These are phyloP conservation scores for Ephydatia muelleri DNA, from an alignment of 37 sponge, comb jelly and placozoan species.

Conservation along the genomic window DNA sequence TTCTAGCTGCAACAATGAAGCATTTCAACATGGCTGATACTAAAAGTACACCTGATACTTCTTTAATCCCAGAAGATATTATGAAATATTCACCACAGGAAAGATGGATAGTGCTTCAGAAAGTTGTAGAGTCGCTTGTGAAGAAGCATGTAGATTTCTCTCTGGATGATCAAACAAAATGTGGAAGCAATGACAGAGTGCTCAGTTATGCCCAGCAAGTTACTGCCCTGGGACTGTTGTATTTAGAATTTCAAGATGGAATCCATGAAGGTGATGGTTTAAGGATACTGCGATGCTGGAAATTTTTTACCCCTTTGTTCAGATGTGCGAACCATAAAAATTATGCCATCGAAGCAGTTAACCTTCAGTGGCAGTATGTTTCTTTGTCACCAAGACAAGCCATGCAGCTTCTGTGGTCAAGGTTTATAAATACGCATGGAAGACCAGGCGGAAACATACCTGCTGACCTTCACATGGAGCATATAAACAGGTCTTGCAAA, in stretches of 20 bases:
- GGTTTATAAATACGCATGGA: constrained; percentile 49
- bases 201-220: not conserved
- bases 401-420: constrained; percentile 36
- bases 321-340: too few species aligned
- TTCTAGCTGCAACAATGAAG: constrained; percentile 9
- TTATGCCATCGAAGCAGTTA: too few species aligned
- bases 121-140: too few species aligned
- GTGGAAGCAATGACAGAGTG: not conserved
- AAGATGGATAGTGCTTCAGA: not conserved
- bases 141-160: too few species aligned
- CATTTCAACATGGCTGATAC: not conserved
- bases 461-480: too few species aligned
- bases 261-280: constrained; percentile 29
- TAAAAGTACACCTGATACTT: not conserved
- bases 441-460: constrained; percentile 19
- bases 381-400: too few species aligned
- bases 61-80: not conserved
- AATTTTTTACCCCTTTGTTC: too few species aligned
- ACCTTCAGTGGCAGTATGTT: too few species aligned
- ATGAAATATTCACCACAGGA: too few species aligned
- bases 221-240: not conserved
- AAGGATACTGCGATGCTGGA: too few species aligned
- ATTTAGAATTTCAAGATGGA: constrained; percentile 8
- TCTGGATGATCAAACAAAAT: too few species aligned
- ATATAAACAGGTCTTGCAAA: constrained; percentile 39